These are phyloP conservation scores for Anthopleura xanthogrammica DNA, from an alignment of 92 coral and sea anemone species.

Conservation along the genomic window DNA sequence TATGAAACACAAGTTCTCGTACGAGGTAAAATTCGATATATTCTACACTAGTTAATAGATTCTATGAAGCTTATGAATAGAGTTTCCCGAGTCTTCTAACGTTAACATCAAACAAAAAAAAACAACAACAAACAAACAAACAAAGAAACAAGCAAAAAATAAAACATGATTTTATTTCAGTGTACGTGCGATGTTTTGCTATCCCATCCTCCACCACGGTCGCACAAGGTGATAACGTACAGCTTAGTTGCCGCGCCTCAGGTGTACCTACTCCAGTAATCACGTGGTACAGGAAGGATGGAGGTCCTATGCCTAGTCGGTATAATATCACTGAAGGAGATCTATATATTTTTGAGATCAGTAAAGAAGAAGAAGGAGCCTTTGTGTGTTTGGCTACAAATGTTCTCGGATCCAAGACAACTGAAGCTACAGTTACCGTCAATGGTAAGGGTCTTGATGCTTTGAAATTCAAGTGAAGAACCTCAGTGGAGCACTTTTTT, in stretches of 20 bases:
- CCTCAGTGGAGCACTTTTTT: no score
- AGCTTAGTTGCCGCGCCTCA: conserved; percentile 41
- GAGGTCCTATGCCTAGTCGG: conserved; percentile 31
- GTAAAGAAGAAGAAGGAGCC: conserved; percentile 44
- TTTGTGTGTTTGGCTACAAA: conserved; percentile 38
- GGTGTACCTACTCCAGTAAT: conserved; percentile 43
- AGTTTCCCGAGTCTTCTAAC: no score
- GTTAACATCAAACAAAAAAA: no score
- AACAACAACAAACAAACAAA: no score
- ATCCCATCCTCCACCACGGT: conserved; percentile 37
- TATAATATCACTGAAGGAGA: conserved; percentile 29
- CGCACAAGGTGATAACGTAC: conserved; percentile 27
- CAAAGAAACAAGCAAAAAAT: no score
- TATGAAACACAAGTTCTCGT: background rate
- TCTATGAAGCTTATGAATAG: no score
- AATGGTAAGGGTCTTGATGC: conserved; percentile 19
- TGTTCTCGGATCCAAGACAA: conserved; percentile 36
- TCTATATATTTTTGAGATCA: conserved; percentile 19
- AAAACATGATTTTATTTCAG: background rate
- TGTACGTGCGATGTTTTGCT: conserved; percentile 10
- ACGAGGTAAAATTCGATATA: conserved; percentile 1
- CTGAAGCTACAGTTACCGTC: conserved; percentile 44
- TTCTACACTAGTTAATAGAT: no score
- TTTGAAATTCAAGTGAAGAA: no score
- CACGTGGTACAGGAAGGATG: conserved; percentile 49